Percentiles rank a stretch among this genome's conserved stretches.
Evolutionary conservation across 2,888 invertebrate genomes (phyloP).

Genomic region (Osedax fenrisi): DNA sequence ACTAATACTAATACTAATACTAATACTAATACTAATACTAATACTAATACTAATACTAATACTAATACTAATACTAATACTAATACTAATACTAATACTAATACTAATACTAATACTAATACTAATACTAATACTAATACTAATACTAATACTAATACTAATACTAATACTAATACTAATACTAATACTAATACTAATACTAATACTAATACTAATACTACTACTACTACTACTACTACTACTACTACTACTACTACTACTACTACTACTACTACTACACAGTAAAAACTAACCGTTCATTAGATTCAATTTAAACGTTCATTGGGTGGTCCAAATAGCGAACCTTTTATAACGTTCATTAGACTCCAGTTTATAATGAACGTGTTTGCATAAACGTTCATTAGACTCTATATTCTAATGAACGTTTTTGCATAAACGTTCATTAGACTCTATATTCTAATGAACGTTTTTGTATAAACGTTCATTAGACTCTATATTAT

Average conservation of each 20-base stretch:
- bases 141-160: neutral
- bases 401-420: too few relatives aligned
- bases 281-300: too few relatives aligned
- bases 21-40: slow-evolving; percentile 9
- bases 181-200: neutral
- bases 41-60: slow-evolving; percentile 6
- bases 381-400: too few relatives aligned
- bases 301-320: too few relatives aligned
- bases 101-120: slow-evolving; percentile 2
- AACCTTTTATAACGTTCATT: too few relatives aligned
- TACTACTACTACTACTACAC: neutral
- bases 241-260: neutral
- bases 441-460: too few relatives aligned
- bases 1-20: slow-evolving; percentile 9
- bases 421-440: too few relatives aligned
- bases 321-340: too few relatives aligned
- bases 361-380: too few relatives aligned
- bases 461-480: too few relatives aligned
- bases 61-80: slow-evolving; percentile 9
- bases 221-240: neutral
- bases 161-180: neutral
- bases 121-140: slow-evolving; percentile 7
- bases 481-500: too few relatives aligned
- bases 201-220: neutral
- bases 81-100: slow-evolving; percentile 5